phyloP scores from a whole-genome alignment of 2,888 invertebrate species.

The Gymnocheta viridis region DNA sequence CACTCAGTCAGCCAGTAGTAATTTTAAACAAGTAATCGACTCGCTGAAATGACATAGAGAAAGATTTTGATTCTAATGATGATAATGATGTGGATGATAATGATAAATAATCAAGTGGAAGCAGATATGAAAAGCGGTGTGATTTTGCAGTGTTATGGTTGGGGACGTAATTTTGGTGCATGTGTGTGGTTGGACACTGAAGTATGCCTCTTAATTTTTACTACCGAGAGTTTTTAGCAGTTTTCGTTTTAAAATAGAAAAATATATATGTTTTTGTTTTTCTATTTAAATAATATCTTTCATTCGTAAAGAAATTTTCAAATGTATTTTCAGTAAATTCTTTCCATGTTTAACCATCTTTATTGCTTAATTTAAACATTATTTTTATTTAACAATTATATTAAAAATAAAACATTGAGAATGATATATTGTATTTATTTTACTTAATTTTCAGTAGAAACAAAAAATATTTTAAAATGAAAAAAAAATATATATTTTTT shows the following conservation, averaged over 20 bases:
- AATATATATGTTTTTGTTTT: neutral
- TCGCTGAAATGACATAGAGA: slow-evolving; percentile 46
- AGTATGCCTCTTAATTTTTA: slow-evolving; percentile 62
- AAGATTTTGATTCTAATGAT: slow-evolving; percentile 34
- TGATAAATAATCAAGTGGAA: slow-evolving; percentile 34
- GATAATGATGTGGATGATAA: slow-evolving; percentile 11
- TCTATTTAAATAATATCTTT: neutral
- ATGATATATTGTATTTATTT: slow-evolving; percentile 24
- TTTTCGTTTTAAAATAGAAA: slow-evolving; percentile 39
- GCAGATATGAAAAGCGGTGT: slow-evolving; percentile 38
- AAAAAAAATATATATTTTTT: too few species aligned
- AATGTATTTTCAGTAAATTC: slow-evolving; percentile 32
- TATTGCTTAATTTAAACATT: slow-evolving; percentile 60
- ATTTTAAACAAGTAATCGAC: slow-evolving; percentile 51
- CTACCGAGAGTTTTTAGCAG: slow-evolving; percentile 55
- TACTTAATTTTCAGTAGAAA: neutral
- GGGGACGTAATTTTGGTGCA: slow-evolving; percentile 57
- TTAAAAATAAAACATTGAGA: slow-evolving; percentile 46
- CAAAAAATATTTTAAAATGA: neutral
- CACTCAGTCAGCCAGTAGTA: slow-evolving; percentile 55
- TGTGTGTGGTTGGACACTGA: slow-evolving; percentile 62
- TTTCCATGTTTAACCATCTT: slow-evolving; percentile 55
- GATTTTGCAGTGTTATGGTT: slow-evolving; percentile 65
- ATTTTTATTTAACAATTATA: slow-evolving; percentile 51
- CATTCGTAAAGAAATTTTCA: neutral